Conservation (phyloP, 2,888 invertebrate genomes). For the Augiades crinisus region DNA sequence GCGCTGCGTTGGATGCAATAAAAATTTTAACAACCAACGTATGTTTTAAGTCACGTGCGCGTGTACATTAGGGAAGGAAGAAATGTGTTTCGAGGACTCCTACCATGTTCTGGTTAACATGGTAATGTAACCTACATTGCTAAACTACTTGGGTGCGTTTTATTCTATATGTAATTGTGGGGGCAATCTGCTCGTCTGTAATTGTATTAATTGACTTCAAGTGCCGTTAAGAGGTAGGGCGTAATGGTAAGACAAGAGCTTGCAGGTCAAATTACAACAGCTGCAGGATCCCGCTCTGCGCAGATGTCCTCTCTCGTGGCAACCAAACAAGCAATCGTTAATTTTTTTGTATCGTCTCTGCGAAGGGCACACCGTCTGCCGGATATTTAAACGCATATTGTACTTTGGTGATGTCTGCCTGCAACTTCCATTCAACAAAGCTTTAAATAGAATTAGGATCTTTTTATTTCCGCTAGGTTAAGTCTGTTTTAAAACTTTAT, state of each 20-base stretch:
- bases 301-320: constrained; percentile 33
- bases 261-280: constrained; percentile 34
- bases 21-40: constrained; percentile 65
- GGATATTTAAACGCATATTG: background rate
- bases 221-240: constrained; percentile 43
- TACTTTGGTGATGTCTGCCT: background rate
- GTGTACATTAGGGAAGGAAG: constrained; percentile 43
- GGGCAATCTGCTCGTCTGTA: constrained; percentile 47
- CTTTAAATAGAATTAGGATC: background rate
- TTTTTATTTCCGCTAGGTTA: too few species aligned
- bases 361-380: constrained; percentile 1
- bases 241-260: constrained; percentile 36
- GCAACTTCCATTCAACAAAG: background rate
- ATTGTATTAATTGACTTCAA: constrained; percentile 62
- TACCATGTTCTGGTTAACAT: constrained; percentile 23
- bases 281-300: constrained; percentile 29
- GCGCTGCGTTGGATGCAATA: constrained; percentile 61
- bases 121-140: constrained; percentile 20
- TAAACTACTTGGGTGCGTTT: background rate
- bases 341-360: constrained; percentile 4
- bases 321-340: constrained; percentile 31
- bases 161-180: constrained; percentile 37
- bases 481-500: too few species aligned
- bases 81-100: constrained; percentile 60
- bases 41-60: constrained; percentile 58